Evolutionary conservation across 2,113 vertebrate genomes (phyloP).

Genomic region (Zosterops pallidus): DNA sequence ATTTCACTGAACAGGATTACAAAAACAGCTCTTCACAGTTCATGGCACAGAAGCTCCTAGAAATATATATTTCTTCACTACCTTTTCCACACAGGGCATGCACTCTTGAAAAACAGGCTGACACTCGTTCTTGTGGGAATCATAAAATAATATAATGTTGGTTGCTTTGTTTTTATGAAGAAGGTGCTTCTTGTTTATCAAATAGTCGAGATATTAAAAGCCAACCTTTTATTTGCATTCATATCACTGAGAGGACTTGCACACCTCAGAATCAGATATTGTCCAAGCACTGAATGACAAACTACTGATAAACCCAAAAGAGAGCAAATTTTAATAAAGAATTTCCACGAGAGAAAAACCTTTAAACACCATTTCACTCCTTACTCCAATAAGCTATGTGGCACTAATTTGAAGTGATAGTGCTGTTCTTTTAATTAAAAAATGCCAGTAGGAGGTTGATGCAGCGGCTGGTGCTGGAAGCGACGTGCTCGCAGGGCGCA

Average conservation of each 20-base stretch:
- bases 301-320: neutral
- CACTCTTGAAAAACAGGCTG: neutral
- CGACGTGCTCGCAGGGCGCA: rapidly evolving
- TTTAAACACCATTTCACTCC: conserved; percentile 19
- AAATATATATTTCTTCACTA: neutral
- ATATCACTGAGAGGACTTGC: neutral
- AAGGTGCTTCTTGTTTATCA: conserved; percentile 2
- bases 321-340: neutral
- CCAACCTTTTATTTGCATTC: conserved; percentile 4
- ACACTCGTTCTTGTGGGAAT: neutral
- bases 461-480: neutral
- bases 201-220: neutral
- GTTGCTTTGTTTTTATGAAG: neutral
- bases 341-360: neutral
- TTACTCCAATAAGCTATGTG: conserved; percentile 16
- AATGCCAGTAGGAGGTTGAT: conserved; percentile 44
- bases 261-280: neutral
- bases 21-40: neutral
- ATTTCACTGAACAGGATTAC: neutral
- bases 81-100: neutral
- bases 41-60: neutral
- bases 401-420: conserved; percentile 64
- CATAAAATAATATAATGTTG: neutral
- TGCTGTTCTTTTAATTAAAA: conserved; percentile 63
- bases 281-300: neutral